Conservation (phyloP, 2,113 vertebrate species). For the Oxyruncus cristatus region DNA sequence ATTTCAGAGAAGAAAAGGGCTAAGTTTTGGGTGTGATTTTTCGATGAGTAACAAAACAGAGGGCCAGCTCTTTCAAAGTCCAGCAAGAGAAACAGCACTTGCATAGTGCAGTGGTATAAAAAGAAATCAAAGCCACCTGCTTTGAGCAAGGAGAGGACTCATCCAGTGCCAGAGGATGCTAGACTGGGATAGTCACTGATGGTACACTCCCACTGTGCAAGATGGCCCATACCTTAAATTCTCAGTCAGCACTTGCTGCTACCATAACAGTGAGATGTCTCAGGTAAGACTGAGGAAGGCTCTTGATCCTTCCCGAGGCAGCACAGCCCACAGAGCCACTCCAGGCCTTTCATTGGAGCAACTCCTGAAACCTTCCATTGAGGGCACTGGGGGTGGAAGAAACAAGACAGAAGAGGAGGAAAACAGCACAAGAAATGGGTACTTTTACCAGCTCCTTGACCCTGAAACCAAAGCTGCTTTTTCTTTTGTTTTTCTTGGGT, state of each 20-base stretch:
- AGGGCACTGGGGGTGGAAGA: not conserved
- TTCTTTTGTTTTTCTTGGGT: not conserved
- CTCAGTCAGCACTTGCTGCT: not conserved
- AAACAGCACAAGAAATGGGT: not conserved
- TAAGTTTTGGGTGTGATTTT: not conserved
- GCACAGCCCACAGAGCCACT: not conserved
- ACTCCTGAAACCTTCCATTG: not conserved
- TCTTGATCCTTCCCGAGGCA: accelerated
- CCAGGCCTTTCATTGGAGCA: not conserved
- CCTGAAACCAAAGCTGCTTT: not conserved
- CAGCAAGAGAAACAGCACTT: not conserved
- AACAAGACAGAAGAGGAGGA: not conserved
- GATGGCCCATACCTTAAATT: not conserved
- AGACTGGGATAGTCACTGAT: not conserved
- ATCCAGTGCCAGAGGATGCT: not conserved
- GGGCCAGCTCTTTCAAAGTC: not conserved
- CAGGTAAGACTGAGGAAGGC: not conserved
- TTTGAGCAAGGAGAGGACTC: not conserved
- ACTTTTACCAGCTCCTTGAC: not conserved
- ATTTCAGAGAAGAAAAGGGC: not conserved
- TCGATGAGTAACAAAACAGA: not conserved
- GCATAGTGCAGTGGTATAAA: not conserved
- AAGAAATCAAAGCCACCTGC: not conserved
- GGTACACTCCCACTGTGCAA: not conserved
- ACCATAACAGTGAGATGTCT: not conserved